Conservation (phyloP, 2,888 invertebrate genomes). For the Nyleta sp. region DNA sequence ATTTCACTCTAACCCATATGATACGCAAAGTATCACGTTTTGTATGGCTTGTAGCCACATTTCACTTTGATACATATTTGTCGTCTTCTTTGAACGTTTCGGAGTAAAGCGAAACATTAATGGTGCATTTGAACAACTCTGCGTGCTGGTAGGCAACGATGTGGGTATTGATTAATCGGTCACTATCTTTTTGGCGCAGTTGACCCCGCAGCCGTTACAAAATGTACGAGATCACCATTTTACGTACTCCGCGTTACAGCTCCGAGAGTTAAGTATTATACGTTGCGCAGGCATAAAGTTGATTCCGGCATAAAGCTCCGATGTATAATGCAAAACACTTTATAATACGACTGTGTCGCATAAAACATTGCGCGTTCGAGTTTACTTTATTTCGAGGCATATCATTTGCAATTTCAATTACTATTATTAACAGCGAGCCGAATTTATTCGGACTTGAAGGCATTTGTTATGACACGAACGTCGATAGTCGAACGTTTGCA, state of each 20-base stretch:
- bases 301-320: conserved; percentile 52
- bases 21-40: conserved; percentile 54
- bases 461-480: no score
- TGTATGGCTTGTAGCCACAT: conserved; percentile 46
- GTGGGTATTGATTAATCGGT: conserved; percentile 65
- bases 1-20: conserved; percentile 38
- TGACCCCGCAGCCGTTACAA: conserved; percentile 55
- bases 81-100: conserved; percentile 45
- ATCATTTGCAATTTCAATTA: conserved; percentile 31
- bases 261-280: conserved; percentile 54
- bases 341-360: conserved; percentile 52
- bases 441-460: conserved; percentile 2
- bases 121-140: conserved; percentile 46
- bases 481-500: neutral
- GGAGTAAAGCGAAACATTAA: conserved; percentile 51
- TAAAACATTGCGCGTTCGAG: conserved; percentile 37
- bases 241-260: conserved; percentile 48
- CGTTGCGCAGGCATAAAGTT: conserved; percentile 49
- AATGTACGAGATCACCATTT: conserved; percentile 57
- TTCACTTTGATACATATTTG: conserved; percentile 57
- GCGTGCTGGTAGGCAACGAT: conserved; percentile 55
- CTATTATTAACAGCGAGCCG: conserved; percentile 10
- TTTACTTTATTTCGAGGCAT: conserved; percentile 29
- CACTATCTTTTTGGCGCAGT: conserved; percentile 58
- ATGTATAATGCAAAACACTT: conserved; percentile 58